Conservation (phyloP, 2,797 vertebrate species). For the Mus caroli region DNA sequence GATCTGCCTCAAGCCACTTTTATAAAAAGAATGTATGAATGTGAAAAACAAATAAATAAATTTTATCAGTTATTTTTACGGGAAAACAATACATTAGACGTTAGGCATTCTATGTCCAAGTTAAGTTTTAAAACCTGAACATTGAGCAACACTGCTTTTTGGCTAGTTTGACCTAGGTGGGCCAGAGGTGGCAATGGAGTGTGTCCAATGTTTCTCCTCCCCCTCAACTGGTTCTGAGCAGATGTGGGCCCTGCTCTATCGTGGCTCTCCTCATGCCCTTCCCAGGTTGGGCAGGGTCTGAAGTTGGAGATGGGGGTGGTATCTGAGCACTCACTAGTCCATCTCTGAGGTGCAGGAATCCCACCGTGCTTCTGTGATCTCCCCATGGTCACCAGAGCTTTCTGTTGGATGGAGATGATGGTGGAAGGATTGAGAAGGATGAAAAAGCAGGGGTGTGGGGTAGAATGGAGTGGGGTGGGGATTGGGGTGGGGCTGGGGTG, state of each 20-base stretch:
- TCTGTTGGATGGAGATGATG: neutral
- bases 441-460: neutral
- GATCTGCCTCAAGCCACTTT: neutral
- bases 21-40: slow-evolving; percentile 7
- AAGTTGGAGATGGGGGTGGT: neutral
- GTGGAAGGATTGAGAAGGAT: neutral
- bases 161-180: neutral
- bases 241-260: neutral
- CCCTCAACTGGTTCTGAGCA: neutral
- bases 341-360: neutral
- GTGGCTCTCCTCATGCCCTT: neutral
- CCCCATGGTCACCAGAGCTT: neutral
- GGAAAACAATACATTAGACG: neutral
- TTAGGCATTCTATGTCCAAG: neutral
- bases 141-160: neutral
- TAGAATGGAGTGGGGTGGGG: neutral
- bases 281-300: neutral
- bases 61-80: neutral
- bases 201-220: neutral
- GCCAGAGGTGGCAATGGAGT: neutral
- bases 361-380: neutral
- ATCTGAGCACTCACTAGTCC: too few relatives aligned
- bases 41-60: neutral
- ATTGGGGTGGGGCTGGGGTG: neutral
- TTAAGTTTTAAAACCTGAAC: neutral